These are phyloP conservation scores for Caenorhabditis sulstoni DNA, from an alignment of 2,888 invertebrate species.

Conservation along the genomic window DNA sequence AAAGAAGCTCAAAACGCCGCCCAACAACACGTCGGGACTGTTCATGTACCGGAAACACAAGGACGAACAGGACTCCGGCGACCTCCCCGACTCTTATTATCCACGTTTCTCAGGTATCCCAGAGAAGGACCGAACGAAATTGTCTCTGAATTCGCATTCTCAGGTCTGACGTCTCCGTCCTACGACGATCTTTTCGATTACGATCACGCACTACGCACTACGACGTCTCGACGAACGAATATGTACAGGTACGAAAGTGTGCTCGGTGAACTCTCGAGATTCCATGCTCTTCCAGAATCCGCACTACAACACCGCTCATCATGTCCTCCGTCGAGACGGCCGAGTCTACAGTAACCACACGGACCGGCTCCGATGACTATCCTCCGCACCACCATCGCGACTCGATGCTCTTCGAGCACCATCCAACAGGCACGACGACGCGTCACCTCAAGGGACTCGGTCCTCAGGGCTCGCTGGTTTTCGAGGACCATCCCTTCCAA, in stretches of 20 bases:
- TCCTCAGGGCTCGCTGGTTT: conserved; percentile 65
- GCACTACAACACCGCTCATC: conserved; percentile 67
- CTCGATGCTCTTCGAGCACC: conserved; percentile 56
- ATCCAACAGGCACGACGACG: conserved; percentile 53
- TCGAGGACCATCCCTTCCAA: conserved; percentile 58
- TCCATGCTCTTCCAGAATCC: conserved; percentile 52
- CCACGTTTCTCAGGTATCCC: conserved; percentile 70
- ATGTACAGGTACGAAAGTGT: conserved; percentile 45
- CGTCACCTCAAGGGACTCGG: conserved; percentile 68
- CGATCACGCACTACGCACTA: conserved; percentile 58
- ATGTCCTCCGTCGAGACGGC: conserved; percentile 66
- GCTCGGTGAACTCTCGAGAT: too few species aligned
- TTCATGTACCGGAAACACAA: too few species aligned
- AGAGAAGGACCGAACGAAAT: too few species aligned
- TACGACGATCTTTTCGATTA: conserved; percentile 74
- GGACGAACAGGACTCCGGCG: too few species aligned
- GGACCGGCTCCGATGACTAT: conserved; percentile 63
- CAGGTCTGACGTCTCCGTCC: conserved; percentile 72
- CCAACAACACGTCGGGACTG: too few species aligned
- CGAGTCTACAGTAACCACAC: conserved; percentile 71
- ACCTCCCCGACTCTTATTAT: too few species aligned
- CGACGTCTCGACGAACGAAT: conserved; percentile 53
- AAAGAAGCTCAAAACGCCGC: too few species aligned
- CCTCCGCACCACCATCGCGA: conserved; percentile 48
- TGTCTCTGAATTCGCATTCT: not conserved